Percentiles rank a stretch among this genome's conserved stretches.
phyloP scores from a whole-genome alignment of 2,797 vertebrate genomes.

The Muscicapa comitata region DNA sequence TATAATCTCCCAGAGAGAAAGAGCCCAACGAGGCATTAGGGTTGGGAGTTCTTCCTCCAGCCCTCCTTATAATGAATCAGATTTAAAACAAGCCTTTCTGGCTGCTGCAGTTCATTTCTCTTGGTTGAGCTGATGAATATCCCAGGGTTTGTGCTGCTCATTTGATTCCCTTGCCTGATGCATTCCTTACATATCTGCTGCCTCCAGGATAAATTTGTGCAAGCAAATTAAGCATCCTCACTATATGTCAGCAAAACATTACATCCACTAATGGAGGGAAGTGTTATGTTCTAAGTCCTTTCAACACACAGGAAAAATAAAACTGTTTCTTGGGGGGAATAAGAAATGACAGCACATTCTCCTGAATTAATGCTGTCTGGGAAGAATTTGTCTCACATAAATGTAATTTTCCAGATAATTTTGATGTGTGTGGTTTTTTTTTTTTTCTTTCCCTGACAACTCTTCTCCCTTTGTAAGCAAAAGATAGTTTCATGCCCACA shows the following conservation, averaged over 20 bases:
- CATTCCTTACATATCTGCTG: not conserved
- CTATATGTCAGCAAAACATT: not conserved
- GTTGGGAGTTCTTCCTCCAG: not conserved
- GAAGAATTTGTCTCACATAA: not conserved
- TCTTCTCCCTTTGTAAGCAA: not conserved
- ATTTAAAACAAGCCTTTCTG: not conserved
- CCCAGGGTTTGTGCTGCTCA: not conserved
- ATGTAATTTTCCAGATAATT: not conserved
- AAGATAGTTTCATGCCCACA: not conserved
- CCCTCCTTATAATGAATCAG: not conserved
- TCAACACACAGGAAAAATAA: not conserved
- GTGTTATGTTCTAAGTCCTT: not conserved
- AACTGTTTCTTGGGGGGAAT: not conserved
- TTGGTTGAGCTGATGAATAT: not conserved
- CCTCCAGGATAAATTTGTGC: not conserved
- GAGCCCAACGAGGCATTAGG: not conserved
- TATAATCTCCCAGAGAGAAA: not conserved
- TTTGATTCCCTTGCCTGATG: not conserved
- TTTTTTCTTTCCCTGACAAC: not conserved
- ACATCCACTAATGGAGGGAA: not conserved
- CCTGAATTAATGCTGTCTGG: not conserved
- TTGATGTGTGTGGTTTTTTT: not conserved
- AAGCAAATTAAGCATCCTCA: conserved; percentile 14
- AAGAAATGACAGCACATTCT: not conserved
- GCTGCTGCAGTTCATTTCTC: not conserved